Percentiles rank a stretch among this genome's conserved stretches.
These are phyloP conservation scores for Lacanobia oleracea DNA, from an alignment of 2,888 invertebrate species.

Conservation along the genomic window DNA sequence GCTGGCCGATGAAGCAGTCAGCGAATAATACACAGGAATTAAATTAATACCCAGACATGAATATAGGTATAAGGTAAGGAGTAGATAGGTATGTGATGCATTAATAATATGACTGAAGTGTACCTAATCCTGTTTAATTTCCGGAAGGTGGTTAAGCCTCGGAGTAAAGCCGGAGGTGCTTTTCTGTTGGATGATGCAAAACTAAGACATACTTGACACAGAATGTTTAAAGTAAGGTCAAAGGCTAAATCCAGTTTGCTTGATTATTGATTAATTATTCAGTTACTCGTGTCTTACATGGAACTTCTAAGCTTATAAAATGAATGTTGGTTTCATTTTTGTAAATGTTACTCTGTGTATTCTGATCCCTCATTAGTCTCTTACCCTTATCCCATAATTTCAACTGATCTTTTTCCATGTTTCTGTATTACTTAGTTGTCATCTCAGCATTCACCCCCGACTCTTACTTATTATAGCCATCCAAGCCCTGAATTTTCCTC, in stretches of 20 bases:
- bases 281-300: too few species aligned
- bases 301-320: too few species aligned
- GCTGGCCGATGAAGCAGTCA: neutral
- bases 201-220: neutral
- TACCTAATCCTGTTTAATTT: slow-evolving; percentile 18
- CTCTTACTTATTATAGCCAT: too few species aligned
- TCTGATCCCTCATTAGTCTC: too few species aligned
- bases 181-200: neutral
- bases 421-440: too few species aligned
- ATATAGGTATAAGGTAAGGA: neutral
- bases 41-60: neutral
- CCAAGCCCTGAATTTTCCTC: too few species aligned
- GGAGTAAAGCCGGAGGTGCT: slow-evolving; percentile 11
- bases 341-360: too few species aligned
- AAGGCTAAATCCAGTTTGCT: neutral
- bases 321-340: too few species aligned
- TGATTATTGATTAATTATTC: neutral
- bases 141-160: neutral
- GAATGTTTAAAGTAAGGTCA: slow-evolving; percentile 3
- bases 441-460: too few species aligned
- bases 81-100: neutral
- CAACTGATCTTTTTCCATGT: too few species aligned
- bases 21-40: neutral
- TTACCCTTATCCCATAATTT: too few species aligned
- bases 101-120: neutral